Percentiles rank a stretch among this genome's conserved stretches.
These are phyloP conservation scores for Daktulosphaira vitifoliae DNA, from an alignment of 1,140 invertebrate species.

Conservation along the genomic window DNA sequence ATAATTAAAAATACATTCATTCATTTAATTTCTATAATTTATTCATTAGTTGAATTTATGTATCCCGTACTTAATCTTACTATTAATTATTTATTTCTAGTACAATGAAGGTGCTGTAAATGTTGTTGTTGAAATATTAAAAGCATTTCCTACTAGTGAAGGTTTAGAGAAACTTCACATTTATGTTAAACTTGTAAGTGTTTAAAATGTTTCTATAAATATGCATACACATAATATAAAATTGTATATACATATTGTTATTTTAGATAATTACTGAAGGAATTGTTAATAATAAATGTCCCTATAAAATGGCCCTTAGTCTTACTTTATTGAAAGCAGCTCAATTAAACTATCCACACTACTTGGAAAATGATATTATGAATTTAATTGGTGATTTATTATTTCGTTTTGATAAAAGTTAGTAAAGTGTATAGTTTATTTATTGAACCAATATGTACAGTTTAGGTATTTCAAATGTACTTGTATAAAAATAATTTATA, in stretches of 20 bases:
- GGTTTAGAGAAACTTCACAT: constrained; percentile 17
- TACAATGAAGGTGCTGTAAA: constrained; percentile 16
- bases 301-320: constrained; percentile 3
- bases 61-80: too few species aligned
- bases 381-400: constrained; percentile 23
- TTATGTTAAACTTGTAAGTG: not conserved
- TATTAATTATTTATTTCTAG: not conserved
- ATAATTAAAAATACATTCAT: not conserved
- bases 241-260: not conserved
- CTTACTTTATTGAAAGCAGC: constrained; percentile 6
- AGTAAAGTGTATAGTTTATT: not conserved
- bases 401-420: constrained; percentile 22
- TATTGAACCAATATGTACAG: too few species aligned
- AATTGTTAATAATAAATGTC: constrained; percentile 4
- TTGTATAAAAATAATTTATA: too few species aligned
- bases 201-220: not conserved
- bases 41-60: too few species aligned
- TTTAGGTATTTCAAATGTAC: too few species aligned
- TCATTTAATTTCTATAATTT: too few species aligned
- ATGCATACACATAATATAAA: not conserved
- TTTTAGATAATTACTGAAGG: constrained; percentile 16
- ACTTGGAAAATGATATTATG: constrained; percentile 3
- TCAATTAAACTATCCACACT: constrained; percentile 8
- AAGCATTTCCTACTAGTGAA: constrained; percentile 1
- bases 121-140: constrained; percentile 2